Evolutionary conservation across 2,888 invertebrate species (phyloP).

Genomic region (Drosophila antonietae): DNA sequence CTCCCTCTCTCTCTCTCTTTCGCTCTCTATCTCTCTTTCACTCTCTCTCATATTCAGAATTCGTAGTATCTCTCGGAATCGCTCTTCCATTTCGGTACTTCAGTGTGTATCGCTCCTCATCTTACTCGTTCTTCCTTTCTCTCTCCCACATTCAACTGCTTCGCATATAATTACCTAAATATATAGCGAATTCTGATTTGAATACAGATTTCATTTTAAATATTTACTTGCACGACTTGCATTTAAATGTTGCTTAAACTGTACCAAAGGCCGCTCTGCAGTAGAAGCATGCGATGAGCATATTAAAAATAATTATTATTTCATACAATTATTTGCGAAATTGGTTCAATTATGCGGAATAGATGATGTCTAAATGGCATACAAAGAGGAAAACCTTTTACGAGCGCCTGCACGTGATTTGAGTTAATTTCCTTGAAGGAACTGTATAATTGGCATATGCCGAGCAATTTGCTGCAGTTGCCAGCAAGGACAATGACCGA

Average conservation of each 20-base stretch:
- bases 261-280: not conserved
- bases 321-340: not conserved
- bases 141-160: not conserved
- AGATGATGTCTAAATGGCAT: slow-evolving; percentile 32
- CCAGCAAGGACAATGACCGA: slow-evolving; percentile 61
- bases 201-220: not conserved
- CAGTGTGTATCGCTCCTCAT: too few species aligned
- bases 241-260: too few species aligned
- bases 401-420: slow-evolving; percentile 51
- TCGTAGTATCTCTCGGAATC: not conserved
- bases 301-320: not conserved
- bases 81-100: not conserved
- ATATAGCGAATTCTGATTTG: not conserved
- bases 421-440: slow-evolving; percentile 62
- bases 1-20: not conserved
- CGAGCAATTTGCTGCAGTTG: slow-evolving; percentile 66
- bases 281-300: not conserved
- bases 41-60: not conserved
- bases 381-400: slow-evolving; percentile 13
- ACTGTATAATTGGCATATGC: slow-evolving; percentile 69
- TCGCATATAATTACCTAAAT: not conserved
- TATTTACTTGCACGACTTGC: not conserved
- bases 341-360: slow-evolving; percentile 15
- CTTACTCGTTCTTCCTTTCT: too few species aligned
- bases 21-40: not conserved